phyloP scores from a whole-genome alignment of 2,797 vertebrate genomes.

The Lepus townsendii region DNA sequence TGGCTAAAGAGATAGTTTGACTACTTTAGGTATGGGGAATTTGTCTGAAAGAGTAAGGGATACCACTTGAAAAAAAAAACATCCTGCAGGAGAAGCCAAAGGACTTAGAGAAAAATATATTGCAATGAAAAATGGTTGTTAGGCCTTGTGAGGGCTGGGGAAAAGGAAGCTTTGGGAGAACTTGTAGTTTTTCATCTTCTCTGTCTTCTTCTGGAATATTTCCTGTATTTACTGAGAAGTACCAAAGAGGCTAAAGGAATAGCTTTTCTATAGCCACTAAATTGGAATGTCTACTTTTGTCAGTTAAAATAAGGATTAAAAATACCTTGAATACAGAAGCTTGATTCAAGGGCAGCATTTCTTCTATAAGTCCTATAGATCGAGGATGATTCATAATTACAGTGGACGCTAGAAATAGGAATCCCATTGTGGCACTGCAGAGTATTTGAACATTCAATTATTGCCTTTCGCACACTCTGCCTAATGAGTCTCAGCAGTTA shows the following conservation, averaged over 20 bases:
- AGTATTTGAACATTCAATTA: constrained; percentile 80
- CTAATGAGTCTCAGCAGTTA: constrained; percentile 80
- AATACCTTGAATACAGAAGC: constrained; percentile 67
- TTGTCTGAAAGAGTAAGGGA: neutral
- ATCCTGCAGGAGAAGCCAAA: neutral
- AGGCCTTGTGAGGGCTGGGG: neutral
- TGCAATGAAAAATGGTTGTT: neutral
- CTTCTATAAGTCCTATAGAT: constrained; percentile 72
- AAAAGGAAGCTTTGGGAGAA: neutral
- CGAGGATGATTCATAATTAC: constrained; percentile 75
- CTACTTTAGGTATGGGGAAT: neutral
- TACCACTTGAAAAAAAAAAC: neutral
- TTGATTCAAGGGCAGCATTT: constrained; percentile 80
- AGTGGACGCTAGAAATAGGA: constrained; percentile 83
- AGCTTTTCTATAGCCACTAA: constrained; percentile 49
- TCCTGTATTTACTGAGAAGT: neutral
- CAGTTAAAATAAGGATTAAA: constrained; percentile 74
- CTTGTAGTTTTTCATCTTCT: neutral
- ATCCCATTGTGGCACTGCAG: constrained; percentile 71
- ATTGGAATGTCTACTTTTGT: constrained; percentile 44
- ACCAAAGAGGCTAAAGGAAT: constrained; percentile 7
- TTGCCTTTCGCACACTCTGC: constrained; percentile 79
- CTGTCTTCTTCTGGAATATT: neutral
- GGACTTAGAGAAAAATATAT: neutral
- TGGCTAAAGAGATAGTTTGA: neutral